Conservation (phyloP, 1,140 invertebrate genomes). For the Penaeus vannamei region DNA sequence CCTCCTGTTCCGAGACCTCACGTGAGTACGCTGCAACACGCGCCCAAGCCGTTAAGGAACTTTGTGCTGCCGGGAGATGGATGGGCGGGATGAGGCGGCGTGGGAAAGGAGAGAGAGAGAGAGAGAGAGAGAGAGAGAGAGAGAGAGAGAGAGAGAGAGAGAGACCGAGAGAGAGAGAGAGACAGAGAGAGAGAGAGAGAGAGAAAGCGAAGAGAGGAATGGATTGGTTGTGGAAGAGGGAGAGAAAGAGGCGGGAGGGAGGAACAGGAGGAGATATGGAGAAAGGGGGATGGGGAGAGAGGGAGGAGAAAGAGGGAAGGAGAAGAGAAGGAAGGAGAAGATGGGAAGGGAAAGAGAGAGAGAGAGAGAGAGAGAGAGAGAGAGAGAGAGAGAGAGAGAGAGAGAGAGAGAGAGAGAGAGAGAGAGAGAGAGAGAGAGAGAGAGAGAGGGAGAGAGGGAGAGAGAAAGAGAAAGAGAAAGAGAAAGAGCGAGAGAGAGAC, state of each 20-base stretch:
- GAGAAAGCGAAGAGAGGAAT: background rate
- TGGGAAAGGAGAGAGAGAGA: background rate
- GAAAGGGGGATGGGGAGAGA: background rate
- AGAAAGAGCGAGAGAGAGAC: background rate
- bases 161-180: too few species aligned
- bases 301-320: background rate
- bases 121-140: background rate
- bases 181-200: too few species aligned
- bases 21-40: too few species aligned
- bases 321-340: background rate
- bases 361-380: constrained; percentile 23
- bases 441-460: background rate
- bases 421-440: background rate
- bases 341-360: constrained; percentile 9
- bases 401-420: background rate
- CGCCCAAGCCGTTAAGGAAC: too few species aligned
- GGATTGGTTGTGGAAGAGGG: too few species aligned
- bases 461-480: background rate
- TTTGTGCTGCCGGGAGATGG: too few species aligned
- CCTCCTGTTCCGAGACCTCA: too few species aligned
- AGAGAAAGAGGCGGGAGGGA: background rate
- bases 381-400: background rate
- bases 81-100: background rate
- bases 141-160: too few species aligned
- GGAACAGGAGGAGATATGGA: background rate